Evolutionary conservation across 1,140 invertebrate genomes (phyloP), one percentile per base, ranked within the genome.

Genomic region (Achatina immaculata): DNA sequence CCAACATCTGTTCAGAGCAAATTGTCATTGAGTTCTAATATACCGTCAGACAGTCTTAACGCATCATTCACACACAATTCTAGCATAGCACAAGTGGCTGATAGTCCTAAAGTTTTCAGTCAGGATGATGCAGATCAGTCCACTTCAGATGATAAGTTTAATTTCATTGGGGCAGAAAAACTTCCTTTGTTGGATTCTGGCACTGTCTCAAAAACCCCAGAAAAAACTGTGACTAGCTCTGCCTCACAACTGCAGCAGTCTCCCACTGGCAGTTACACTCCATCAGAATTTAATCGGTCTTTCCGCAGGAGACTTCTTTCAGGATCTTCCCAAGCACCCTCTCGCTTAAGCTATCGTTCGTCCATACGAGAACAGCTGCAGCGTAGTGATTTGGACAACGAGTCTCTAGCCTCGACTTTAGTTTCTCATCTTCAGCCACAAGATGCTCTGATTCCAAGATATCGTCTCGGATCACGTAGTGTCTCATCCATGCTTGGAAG

Each of bases 351-450:
- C 36, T 68, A 72, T 28, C 45, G 65, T 11, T 19, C 48, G 0
- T 78, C 76, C 0, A 68, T 78, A n/a, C 62, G 65, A 68, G 76
- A 68, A 43, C 76, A 66, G n/a, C 14, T 66, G 62, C 58, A 68
- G 31, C 36, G 48, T 3, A 55, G 48, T 45, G 76, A 78, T 45
- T 21, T 78, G 31, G 78, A 80, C 36, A 80, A 80, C 31, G 78
- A 80, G 40, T 80, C 78, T 72, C 45, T 80, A n/a, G 48, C 78
- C 0, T 80, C 78, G 31, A 72, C 78, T 36, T 45, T 80, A 16
- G 78, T 80, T 31, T 72, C 66, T 72, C 42, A 69, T 34, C 48
- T 80, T 40, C 66, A 58, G 9, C 78, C 78, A 28, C 21, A 36
- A 24, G 78, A 80, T 72, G 68, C 68, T 55, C 62, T 80, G n/a